Evolutionary conservation across 2,113 vertebrate genomes (phyloP), one percentile per base, ranked within the genome.

Genomic region (Ramphastos sulfuratus): DNA sequence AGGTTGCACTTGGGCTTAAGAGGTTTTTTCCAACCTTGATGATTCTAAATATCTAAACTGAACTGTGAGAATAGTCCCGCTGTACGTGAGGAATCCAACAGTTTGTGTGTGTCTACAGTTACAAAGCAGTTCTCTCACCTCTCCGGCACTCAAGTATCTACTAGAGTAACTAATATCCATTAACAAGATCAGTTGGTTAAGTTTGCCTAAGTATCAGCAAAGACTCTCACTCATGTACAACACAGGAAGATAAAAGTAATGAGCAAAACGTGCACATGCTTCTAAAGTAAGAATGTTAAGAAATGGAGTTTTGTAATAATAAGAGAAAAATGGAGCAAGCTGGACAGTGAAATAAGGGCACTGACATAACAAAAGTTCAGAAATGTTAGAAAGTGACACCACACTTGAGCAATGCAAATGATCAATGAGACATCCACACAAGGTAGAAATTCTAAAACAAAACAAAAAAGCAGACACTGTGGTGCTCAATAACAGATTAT

Each of bases 351-450:
- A 65, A 85, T 39, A 27, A n/a, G 18, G 39, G 12, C 64, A n/a
- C 8, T 9, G 30, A 61, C 2, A 3, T 66, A 91, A 52, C 0
- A 20, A 28, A 77, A 66, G 24, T 59, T 42, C 70, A 72, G 48
- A 58, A 61, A 25, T 8, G 25, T 21, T 90, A 42, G 58, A 63
- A 92, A 76, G 33, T 46, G 35, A 59, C 46, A 65, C 24, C 15
- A 25, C 0, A 1, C 67, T 30, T 39, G 24, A 44, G 59, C 20
- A 89, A 87, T 33, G 69, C 11, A n/a, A 65, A 2, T 12, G 8
- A 64, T 20, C 35, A n/a, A 4, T 4, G 5, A 75, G 42, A 20
- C 31, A 14, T 5, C 60, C 30, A 35, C 12, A 72, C 0, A 1
- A 44, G 8, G 23, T 21, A 64, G 6, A 54, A 18, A 46, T 59